Evolutionary conservation across 2,888 invertebrate genomes (phyloP).

Genomic region (Microctonus hyperodae): DNA sequence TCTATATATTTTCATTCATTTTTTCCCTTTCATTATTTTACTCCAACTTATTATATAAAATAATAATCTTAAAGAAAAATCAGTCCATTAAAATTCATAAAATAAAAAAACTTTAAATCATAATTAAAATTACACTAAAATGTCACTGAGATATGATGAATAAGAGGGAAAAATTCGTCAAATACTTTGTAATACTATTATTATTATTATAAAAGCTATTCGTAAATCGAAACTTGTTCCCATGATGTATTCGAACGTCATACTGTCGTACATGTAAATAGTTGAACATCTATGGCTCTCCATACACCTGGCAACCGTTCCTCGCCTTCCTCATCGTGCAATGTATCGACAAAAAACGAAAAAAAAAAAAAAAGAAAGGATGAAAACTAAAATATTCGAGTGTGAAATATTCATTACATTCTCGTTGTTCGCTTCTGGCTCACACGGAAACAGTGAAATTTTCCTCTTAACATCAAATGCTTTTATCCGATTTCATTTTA

Average conservation of each 20-base stretch:
- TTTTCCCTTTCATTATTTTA: too few relatives aligned
- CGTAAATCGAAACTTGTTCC: constrained; percentile 18
- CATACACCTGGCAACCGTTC: not conserved
- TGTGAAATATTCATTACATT: constrained; percentile 13
- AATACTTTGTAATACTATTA: constrained; percentile 18
- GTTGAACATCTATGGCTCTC: constrained; percentile 14
- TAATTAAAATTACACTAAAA: too few relatives aligned
- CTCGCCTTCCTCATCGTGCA: not conserved
- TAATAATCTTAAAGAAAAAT: too few relatives aligned
- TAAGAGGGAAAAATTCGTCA: constrained; percentile 2
- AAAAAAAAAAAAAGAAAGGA: not conserved
- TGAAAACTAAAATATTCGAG: not conserved
- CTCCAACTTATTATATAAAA: too few relatives aligned
- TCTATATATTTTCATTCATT: too few relatives aligned
- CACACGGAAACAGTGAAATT: not conserved
- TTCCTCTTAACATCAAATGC: not conserved
- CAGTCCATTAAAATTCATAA: too few relatives aligned
- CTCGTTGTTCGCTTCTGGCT: not conserved
- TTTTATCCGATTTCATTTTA: not conserved
- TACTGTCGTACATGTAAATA: constrained; percentile 27
- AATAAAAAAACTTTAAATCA: too few relatives aligned
- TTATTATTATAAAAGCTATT: constrained; percentile 11
- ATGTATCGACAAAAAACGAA: constrained; percentile 1
- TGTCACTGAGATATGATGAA: constrained; percentile 9
- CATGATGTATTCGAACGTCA: constrained; percentile 11